Evolutionary conservation across 2,113 vertebrate genomes (phyloP).

Genomic region (Motacilla alba): DNA sequence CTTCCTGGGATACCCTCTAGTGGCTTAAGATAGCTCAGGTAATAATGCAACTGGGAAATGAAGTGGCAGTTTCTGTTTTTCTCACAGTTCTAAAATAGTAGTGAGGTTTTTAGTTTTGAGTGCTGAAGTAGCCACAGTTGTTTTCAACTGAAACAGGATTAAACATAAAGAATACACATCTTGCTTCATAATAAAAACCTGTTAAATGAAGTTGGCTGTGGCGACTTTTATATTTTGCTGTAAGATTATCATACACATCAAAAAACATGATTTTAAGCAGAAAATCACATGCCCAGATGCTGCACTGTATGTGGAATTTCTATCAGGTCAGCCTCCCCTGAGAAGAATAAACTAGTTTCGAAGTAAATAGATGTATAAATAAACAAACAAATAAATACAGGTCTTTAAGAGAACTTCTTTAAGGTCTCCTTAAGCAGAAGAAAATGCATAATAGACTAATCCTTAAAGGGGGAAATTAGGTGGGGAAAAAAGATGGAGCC

Average conservation of each 20-base stretch:
- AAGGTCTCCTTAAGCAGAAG: background rate
- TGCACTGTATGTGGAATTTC: background rate
- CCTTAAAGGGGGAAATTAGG: background rate
- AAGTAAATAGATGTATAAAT: background rate
- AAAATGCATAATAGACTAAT: background rate
- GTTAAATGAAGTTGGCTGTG: background rate
- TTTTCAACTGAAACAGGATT: background rate
- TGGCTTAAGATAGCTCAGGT: background rate
- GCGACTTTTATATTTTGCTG: background rate
- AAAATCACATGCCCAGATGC: background rate
- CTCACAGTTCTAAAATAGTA: background rate
- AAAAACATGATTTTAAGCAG: background rate
- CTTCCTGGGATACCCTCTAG: background rate
- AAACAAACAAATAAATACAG: background rate
- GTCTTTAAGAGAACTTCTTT: background rate
- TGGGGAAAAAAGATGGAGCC: background rate
- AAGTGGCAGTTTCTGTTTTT: background rate
- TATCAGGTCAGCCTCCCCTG: background rate
- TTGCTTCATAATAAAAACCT: background rate
- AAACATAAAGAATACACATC: background rate
- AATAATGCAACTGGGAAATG: background rate
- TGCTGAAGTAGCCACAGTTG: background rate
- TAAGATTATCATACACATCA: background rate
- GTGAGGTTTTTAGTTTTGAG: background rate
- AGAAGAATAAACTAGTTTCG: background rate